A percentile compares a stretch with the other conserved stretches of the same genome.
Conservation (phyloP, 2,797 vertebrate genomes). For the Propithecus deckenii region DNA sequence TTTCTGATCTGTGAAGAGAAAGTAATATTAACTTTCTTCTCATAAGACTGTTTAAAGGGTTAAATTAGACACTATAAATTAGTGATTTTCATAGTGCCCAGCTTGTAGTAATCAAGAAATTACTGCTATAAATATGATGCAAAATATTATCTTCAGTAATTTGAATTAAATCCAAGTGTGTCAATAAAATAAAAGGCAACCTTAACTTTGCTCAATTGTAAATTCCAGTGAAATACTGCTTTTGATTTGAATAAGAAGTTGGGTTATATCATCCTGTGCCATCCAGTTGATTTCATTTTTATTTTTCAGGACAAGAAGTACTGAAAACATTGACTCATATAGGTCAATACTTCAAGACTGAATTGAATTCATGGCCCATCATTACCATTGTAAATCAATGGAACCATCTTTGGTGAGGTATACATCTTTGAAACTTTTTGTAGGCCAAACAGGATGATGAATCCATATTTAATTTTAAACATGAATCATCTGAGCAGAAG, state of each 20-base stretch:
- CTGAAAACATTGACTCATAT: neutral
- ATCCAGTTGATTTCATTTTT: neutral
- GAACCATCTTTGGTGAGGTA: neutral
- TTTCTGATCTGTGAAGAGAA: neutral
- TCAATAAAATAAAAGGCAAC: neutral
- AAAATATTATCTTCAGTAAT: conserved; percentile 18
- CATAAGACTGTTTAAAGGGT: neutral
- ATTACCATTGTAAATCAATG: neutral
- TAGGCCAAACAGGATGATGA: neutral
- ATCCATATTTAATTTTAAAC: conserved; percentile 43
- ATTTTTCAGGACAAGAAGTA: neutral
- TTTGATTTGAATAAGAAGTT: conserved; percentile 21
- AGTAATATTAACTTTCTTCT: neutral
- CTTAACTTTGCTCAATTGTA: neutral
- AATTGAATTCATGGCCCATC: neutral
- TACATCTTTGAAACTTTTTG: no score
- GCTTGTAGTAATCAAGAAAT: neutral
- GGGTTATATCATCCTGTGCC: neutral
- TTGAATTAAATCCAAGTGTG: conserved; percentile 2
- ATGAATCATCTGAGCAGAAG: neutral
- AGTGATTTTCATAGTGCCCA: neutral
- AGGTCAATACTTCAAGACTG: neutral
- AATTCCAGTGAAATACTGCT: neutral
- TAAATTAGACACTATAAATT: neutral
- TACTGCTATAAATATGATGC: neutral